Percentiles rank a stretch among this genome's conserved stretches.
Evolutionary conservation across 64 coral and sea anemone genomes (phyloP).

Genomic region (Stylophora pistillata): DNA sequence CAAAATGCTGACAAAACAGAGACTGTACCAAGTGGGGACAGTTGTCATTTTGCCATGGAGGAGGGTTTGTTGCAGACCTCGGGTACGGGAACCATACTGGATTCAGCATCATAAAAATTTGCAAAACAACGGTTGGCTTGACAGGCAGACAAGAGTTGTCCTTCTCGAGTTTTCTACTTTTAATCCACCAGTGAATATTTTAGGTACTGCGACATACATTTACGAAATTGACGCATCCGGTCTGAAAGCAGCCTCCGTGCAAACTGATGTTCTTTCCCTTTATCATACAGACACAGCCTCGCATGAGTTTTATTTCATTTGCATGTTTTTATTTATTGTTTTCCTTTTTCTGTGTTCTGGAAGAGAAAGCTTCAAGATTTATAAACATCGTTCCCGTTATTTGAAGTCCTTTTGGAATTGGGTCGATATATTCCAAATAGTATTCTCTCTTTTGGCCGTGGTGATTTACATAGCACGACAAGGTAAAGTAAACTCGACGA

Average conservation of each 20-base stretch:
- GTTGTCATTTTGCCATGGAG: constrained; percentile 4
- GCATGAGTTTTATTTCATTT: constrained; percentile 29
- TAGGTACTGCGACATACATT: not conserved
- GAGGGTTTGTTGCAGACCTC: too few species aligned
- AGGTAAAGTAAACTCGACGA: not conserved
- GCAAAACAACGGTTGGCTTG: constrained; percentile 25
- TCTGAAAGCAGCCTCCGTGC: constrained; percentile 1
- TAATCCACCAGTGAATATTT: constrained; percentile 25
- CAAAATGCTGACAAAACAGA: not conserved
- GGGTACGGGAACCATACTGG: too few species aligned
- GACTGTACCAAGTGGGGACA: constrained; percentile 28
- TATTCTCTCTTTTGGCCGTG: not conserved
- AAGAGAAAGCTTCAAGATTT: not conserved
- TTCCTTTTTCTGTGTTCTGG: constrained; percentile 2
- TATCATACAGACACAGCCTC: constrained; percentile 11
- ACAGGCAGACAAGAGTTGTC: constrained; percentile 11
- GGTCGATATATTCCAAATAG: constrained; percentile 34
- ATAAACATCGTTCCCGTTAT: constrained; percentile 7
- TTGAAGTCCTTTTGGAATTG: constrained; percentile 49
- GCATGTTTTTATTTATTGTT: too few species aligned
- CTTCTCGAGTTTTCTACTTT: too few species aligned
- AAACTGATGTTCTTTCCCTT: constrained; percentile 23
- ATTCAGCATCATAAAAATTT: constrained; percentile 3
- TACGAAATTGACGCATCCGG: too few species aligned
- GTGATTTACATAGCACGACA: not conserved